Evolutionary conservation across 64 coral and sea anemone genomes (phyloP).

Genomic region (Actinia tenebrosa): DNA sequence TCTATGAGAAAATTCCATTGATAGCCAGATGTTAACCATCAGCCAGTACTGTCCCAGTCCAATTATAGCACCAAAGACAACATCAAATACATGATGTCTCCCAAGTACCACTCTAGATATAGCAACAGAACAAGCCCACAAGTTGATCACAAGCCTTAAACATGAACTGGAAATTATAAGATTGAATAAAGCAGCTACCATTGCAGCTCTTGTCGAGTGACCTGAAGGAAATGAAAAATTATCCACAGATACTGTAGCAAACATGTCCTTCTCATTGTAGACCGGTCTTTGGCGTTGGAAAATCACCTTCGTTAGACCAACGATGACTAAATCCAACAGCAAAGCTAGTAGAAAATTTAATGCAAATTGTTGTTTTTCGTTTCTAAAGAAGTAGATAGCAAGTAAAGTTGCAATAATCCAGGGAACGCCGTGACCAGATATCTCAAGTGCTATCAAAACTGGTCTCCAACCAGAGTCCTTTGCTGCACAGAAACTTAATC

Average conservation of each 20-base stretch:
- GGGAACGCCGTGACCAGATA: slow-evolving; percentile 85
- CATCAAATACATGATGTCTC: slow-evolving; percentile 85
- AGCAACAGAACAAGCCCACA: slow-evolving; percentile 64
- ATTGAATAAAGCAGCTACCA: slow-evolving; percentile 74
- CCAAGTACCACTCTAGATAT: slow-evolving; percentile 80
- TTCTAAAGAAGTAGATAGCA: slow-evolving; percentile 37
- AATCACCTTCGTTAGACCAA: slow-evolving; percentile 54
- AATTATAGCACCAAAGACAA: slow-evolving; percentile 74
- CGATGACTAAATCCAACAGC: slow-evolving; percentile 68
- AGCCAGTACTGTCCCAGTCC: slow-evolving; percentile 61
- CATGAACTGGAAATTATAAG: slow-evolving; percentile 9
- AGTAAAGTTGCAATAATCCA: slow-evolving; percentile 72
- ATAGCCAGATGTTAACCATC: slow-evolving; percentile 52
- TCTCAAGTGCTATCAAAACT: slow-evolving; percentile 74
- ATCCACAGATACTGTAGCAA: slow-evolving; percentile 93
- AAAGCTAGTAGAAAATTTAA: slow-evolving; percentile 76
- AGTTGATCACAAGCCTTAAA: slow-evolving; percentile 36
- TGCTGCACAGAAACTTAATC: slow-evolving; percentile 63
- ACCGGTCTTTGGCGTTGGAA: slow-evolving; percentile 63
- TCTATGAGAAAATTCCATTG: slow-evolving; percentile 26
- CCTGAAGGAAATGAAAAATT: slow-evolving; percentile 95
- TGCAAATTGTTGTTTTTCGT: slow-evolving; percentile 55
- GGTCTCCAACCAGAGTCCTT: slow-evolving; percentile 49
- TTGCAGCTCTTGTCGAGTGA: slow-evolving; percentile 59
- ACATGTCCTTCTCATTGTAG: slow-evolving; percentile 92